Base-by-base conservation (phyloP, 2,888 invertebrate species). In the Masnerella sp. region DNA sequence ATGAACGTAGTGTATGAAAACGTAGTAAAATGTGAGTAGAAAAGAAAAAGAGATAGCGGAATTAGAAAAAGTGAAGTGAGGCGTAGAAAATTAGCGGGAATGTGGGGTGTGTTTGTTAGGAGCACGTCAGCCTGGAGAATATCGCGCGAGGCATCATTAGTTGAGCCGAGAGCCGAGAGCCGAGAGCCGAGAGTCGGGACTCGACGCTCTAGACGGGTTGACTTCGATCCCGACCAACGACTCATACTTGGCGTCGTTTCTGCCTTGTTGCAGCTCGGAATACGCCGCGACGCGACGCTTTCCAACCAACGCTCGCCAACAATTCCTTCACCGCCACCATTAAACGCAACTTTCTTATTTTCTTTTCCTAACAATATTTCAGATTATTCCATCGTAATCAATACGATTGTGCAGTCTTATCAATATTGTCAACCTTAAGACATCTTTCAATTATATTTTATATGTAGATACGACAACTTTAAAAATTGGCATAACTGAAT, bases 91-190 rank as follows among this genome's bases (percentile, higher is more conserved):
- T 12, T 40, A 52, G 58, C 17, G 15, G 40, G 58, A 45, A 51
- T 34, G 28, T 52, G 28, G 47, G 67, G 59, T 62, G 64, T 71
- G 68, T 70, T 64, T 54, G 68, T 70, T 47, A 75, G 43, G 76
- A 75, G 75, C 79, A 79, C 78, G 80, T 80, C 77, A 80, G 79
- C 59, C 79, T 81, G 75, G 78, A 80, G 80, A 20, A 22, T 80
- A 79, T 81, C 79, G 78, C 80, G 79, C 80, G 77, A 78, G 83
- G 85, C 81, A 82, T 85, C 84, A 83, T 85, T 85, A 85, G 84
- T 82, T 83, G 82, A 80, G 80, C 77, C 69, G 74, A 69, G 74
- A 67, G n/a, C n/a, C n/a, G n/a, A n/a, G n/a, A n/a, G n/a, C n/a
- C 76, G 72, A 61, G 75, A 80, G 78, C 59, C 79, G 80, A 75